Conservation (phyloP, 2,888 invertebrate species). For the Gasteruption jaculator region DNA sequence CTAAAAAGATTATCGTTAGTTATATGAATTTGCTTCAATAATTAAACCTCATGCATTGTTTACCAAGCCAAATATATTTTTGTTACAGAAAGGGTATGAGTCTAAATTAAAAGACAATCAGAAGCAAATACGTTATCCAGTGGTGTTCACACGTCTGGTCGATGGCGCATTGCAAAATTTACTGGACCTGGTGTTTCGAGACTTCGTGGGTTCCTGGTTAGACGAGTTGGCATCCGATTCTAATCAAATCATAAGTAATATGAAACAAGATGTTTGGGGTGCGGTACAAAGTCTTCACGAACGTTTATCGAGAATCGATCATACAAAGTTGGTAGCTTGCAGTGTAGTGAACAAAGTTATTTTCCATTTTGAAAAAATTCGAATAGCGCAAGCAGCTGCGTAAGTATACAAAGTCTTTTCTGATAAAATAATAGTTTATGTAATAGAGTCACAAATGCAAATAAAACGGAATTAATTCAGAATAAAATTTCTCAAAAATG, state of each 20-base stretch:
- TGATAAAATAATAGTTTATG: too few species aligned
- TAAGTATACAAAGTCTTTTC: too few species aligned
- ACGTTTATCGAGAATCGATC: constrained; percentile 70
- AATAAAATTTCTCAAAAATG: constrained; percentile 2
- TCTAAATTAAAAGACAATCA: constrained; percentile 43
- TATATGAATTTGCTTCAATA: constrained; percentile 2
- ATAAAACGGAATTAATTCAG: too few species aligned
- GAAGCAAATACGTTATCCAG: constrained; percentile 61
- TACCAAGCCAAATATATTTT: too few species aligned
- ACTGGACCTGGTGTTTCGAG: constrained; percentile 72
- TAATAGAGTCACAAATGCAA: too few species aligned
- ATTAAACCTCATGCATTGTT: not conserved
- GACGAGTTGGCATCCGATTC: constrained; percentile 66
- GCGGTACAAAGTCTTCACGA: constrained; percentile 73
- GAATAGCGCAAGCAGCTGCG: constrained; percentile 71
- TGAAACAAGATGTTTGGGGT: constrained; percentile 80
- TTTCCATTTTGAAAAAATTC: constrained; percentile 79
- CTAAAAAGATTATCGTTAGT: too few species aligned
- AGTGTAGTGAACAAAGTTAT: constrained; percentile 79
- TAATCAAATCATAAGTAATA: constrained; percentile 61
- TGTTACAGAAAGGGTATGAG: constrained; percentile 41
- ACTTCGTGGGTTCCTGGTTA: constrained; percentile 76
- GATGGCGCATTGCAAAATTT: constrained; percentile 80
- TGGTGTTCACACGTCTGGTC: constrained; percentile 79
- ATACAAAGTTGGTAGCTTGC: constrained; percentile 75